These are phyloP conservation scores for Dipodomys ordii DNA, from an alignment of 2,113 vertebrate genomes.

Conservation along the genomic window DNA sequence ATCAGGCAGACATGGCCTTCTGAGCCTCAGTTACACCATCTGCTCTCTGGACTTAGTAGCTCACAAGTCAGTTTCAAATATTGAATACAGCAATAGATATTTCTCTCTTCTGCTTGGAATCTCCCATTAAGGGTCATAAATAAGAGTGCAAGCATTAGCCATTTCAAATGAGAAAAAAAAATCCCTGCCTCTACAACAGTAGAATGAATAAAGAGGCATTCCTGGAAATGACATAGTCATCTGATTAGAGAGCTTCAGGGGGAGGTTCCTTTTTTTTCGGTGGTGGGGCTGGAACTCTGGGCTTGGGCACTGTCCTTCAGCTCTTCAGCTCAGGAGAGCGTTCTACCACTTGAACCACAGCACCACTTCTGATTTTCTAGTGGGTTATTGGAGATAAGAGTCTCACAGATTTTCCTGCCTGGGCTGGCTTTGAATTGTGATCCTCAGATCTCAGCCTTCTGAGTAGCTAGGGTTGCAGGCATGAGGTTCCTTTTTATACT, in stretches of 20 bases:
- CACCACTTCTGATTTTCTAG: too few species aligned
- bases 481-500: not conserved
- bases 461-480: too few species aligned
- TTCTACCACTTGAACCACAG: too few species aligned
- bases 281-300: too few species aligned
- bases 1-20: not conserved
- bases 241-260: not conserved
- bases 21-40: not conserved
- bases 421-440: too few species aligned
- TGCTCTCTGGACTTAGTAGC: not conserved
- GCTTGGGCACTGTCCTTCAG: too few species aligned
- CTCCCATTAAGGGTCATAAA: not conserved
- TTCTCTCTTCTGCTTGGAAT: not conserved
- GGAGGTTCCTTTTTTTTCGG: too few species aligned
- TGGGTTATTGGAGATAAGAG: too few species aligned
- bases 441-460: too few species aligned
- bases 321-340: too few species aligned
- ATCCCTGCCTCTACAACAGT: not conserved
- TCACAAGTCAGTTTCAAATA: not conserved
- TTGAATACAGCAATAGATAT: too few species aligned
- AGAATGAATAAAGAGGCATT: not conserved
- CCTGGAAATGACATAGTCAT: not conserved
- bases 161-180: not conserved
- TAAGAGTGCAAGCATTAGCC: not conserved
- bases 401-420: too few species aligned